These are phyloP conservation scores for Chrysotoxum bicinctum DNA, from an alignment of 2,888 invertebrate species.

Conservation along the genomic window DNA sequence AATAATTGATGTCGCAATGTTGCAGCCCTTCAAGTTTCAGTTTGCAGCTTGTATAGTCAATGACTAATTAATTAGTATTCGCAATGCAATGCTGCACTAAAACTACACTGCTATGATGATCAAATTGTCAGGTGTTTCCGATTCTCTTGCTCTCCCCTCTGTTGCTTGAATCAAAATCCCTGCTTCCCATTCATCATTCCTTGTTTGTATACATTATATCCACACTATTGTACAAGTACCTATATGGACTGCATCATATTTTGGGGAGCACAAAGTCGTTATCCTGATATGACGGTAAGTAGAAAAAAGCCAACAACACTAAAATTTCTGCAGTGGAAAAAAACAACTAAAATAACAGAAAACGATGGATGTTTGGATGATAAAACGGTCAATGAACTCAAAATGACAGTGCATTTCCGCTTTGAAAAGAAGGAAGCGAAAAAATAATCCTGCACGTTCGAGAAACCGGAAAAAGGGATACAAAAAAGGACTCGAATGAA, in stretches of 20 bases:
- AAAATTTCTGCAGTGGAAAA: conserved; percentile 31
- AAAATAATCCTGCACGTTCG: conserved; percentile 55
- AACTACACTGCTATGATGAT: conserved; percentile 14
- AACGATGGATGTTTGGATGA: conserved; percentile 58
- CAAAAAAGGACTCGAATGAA: conserved; percentile 25
- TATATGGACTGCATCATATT: conserved; percentile 42
- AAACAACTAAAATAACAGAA: conserved; percentile 5
- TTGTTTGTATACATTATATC: background rate
- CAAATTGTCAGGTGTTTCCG: conserved; percentile 33
- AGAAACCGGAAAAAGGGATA: conserved; percentile 29
- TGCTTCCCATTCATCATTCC: conserved; percentile 37
- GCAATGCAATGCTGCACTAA: conserved; percentile 33
- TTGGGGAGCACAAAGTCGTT: conserved; percentile 45
- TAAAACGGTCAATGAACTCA: conserved; percentile 67
- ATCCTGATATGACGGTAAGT: conserved; percentile 14
- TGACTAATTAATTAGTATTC: conserved; percentile 23
- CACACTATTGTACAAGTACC: conserved; percentile 14
- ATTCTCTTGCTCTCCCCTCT: background rate
- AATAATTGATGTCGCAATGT: conserved; percentile 11
- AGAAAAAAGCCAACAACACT: conserved; percentile 10
- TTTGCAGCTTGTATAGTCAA: background rate
- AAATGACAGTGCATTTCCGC: conserved; percentile 56
- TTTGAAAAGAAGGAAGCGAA: conserved; percentile 30
- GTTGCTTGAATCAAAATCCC: background rate
- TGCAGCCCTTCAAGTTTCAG: background rate